Conservation (phyloP, 2,888 invertebrate genomes). For the Eilema caniola region DNA sequence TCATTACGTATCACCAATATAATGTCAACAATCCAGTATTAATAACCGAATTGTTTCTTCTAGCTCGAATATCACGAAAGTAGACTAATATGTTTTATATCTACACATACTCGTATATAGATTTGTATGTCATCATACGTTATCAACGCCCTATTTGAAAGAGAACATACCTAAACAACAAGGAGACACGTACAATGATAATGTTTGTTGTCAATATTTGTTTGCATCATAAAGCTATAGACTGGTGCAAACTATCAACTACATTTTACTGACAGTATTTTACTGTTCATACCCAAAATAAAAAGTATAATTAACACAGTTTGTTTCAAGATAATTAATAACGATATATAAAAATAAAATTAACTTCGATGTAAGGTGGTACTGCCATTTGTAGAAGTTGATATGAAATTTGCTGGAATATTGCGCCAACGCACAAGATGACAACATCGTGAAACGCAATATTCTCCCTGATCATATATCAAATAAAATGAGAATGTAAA, state of each 20-base stretch:
- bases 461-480: slow-evolving; percentile 39
- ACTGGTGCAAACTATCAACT: not conserved
- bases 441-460: slow-evolving; percentile 40
- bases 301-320: not conserved
- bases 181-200: slow-evolving; percentile 45
- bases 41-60: not conserved
- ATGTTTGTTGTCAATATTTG: slow-evolving; percentile 66
- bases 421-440: slow-evolving; percentile 33
- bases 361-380: slow-evolving; percentile 24
- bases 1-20: not conserved
- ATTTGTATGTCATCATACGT: slow-evolving; percentile 27
- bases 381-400: slow-evolving; percentile 27
- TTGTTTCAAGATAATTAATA: slow-evolving; percentile 3
- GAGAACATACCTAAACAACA: slow-evolving; percentile 39
- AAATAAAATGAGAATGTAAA: slow-evolving; percentile 45
- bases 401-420: slow-evolving; percentile 36
- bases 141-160: slow-evolving; percentile 41
- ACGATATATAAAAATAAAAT: not conserved
- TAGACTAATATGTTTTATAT: not conserved
- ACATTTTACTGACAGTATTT: not conserved
- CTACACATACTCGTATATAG: not conserved
- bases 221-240: slow-evolving; percentile 51
- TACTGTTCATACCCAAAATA: not conserved
- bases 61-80: not conserved
- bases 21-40: not conserved